phyloP scores from a whole-genome alignment of 2,797 vertebrate genomes.

The Anguilla megastoma region DNA sequence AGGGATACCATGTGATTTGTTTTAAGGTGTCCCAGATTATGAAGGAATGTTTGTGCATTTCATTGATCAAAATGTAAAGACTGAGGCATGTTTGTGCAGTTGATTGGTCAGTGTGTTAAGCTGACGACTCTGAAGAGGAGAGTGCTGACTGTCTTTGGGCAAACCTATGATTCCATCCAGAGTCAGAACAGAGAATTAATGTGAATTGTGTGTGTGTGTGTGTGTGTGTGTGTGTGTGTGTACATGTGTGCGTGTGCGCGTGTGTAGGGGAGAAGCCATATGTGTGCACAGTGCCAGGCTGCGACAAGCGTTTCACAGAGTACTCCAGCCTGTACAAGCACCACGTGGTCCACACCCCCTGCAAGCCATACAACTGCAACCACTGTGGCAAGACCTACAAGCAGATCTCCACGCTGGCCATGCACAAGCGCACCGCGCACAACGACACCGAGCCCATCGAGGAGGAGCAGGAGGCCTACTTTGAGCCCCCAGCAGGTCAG shows the following conservation, averaged over 20 bases:
- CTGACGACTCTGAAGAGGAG: background rate
- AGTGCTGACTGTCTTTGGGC: background rate
- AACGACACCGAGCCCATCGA: slow-evolving; percentile 98
- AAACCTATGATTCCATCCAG: background rate
- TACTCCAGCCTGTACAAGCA: slow-evolving; percentile 99
- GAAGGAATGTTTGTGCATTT: background rate
- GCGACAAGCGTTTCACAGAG: slow-evolving; percentile 98
- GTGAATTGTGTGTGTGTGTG: background rate
- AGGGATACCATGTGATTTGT: background rate
- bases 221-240: background rate
- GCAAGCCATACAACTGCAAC: slow-evolving; percentile 99
- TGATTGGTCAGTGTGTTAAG: background rate
- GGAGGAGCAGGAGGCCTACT: slow-evolving; percentile 95
- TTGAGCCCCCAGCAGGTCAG: slow-evolving; percentile 90
- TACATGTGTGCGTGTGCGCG: background rate
- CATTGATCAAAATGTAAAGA: background rate
- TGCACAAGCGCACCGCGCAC: slow-evolving; percentile 97
- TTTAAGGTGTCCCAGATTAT: background rate
- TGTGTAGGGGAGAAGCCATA: slow-evolving; percentile 93
- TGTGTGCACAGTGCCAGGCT: slow-evolving; percentile 96
- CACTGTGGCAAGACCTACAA: slow-evolving; percentile 99
- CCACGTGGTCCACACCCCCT: slow-evolving; percentile 97
- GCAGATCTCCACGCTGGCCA: slow-evolving; percentile 96
- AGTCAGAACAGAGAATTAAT: background rate
- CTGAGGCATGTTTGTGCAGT: background rate